Evolutionary conservation across 2,113 vertebrate genomes (phyloP).

Genomic region (Cebidichthys violaceus): DNA sequence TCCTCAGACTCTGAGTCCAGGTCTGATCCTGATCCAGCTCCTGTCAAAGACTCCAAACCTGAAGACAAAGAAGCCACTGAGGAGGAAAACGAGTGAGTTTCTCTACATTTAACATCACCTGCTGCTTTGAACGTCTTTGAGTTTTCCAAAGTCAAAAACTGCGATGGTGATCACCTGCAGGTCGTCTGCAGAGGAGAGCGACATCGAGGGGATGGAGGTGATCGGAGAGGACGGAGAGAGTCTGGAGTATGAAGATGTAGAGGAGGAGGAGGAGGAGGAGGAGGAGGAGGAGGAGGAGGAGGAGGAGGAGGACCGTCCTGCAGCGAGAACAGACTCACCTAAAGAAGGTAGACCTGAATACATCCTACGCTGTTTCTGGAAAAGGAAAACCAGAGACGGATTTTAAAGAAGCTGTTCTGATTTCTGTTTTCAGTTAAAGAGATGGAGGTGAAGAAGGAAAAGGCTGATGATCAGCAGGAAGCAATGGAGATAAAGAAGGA

Average conservation of each 20-base stretch:
- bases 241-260: conserved; percentile 11
- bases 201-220: conserved; percentile 80
- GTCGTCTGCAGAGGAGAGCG: conserved; percentile 63
- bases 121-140: neutral
- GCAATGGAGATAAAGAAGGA: neutral
- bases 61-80: neutral
- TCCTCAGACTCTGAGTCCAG: conserved; percentile 25
- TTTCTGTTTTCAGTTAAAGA: conserved; percentile 12
- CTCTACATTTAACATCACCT: too few relatives aligned
- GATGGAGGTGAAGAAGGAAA: neutral
- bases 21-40: neutral
- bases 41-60: neutral
- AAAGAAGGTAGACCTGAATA: conserved; percentile 31
- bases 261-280: neutral
- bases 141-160: neutral
- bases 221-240: conserved; percentile 72
- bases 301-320: neutral
- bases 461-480: neutral
- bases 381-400: neutral
- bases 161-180: conserved; percentile 9
- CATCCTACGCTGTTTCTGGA: neutral
- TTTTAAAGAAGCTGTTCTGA: neutral
- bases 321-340: conserved; percentile 7
- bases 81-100: conserved; percentile 47
- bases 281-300: neutral